Evolutionary conservation across 2,888 invertebrate species (phyloP).

Genomic region (Oxytorus armatus): DNA sequence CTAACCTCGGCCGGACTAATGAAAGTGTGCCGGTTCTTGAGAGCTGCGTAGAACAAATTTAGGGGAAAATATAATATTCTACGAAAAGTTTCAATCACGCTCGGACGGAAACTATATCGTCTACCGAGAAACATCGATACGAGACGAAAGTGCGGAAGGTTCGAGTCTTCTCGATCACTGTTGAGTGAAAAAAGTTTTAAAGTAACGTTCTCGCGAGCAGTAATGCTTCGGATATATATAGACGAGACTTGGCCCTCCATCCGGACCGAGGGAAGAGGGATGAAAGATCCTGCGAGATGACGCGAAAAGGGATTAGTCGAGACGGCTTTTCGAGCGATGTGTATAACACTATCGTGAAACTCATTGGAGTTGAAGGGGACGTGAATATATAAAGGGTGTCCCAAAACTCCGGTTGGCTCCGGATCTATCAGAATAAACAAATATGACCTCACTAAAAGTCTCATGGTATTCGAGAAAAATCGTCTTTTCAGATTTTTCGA

Average conservation of each 20-base stretch:
- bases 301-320: constrained; percentile 55
- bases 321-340: constrained; percentile 46
- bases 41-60: not conserved
- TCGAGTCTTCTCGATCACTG: not conserved
- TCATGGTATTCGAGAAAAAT: too few species aligned
- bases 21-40: too few species aligned
- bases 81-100: not conserved
- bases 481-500: too few species aligned
- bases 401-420: too few species aligned
- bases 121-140: not conserved
- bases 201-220: constrained; percentile 28
- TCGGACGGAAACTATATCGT: not conserved
- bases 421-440: too few species aligned
- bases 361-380: constrained; percentile 40
- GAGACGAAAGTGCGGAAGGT: too few species aligned
- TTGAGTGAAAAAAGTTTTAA: constrained; percentile 40
- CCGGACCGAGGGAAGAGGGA: not conserved
- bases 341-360: constrained; percentile 43
- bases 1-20: too few species aligned
- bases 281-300: constrained; percentile 42
- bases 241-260: not conserved
- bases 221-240: constrained; percentile 4
- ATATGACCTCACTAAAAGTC: too few species aligned
- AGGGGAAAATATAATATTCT: not conserved
- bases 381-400: not conserved